A percentile compares a stretch with the other conserved stretches of the same genome.
Evolutionary conservation across 23 tunicate species (phyloP).

Genomic region (Halocynthia aurantium): DNA sequence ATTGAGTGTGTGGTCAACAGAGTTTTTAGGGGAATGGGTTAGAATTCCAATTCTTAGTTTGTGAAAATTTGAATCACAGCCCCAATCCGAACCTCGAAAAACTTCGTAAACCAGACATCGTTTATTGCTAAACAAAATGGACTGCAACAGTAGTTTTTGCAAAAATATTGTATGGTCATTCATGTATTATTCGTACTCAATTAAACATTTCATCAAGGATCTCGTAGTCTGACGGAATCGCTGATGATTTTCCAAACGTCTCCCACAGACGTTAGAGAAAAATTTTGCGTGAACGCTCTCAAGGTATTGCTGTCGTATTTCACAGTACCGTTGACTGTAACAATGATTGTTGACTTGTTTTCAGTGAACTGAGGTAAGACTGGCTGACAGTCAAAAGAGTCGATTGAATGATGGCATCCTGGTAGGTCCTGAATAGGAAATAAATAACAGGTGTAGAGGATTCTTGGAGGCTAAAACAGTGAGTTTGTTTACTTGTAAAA

Average conservation of each 20-base stretch:
- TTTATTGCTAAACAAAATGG: too few species aligned
- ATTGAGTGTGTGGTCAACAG: too few species aligned
- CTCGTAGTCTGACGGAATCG: constrained; percentile 53
- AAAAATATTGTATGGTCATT: too few species aligned
- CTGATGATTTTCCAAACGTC: constrained; percentile 76
- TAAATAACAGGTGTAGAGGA: background rate
- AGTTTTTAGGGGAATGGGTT: too few species aligned
- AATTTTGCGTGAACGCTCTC: constrained; percentile 68
- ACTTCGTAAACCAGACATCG: too few species aligned
- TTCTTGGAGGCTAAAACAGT: background rate
- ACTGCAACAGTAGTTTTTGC: too few species aligned
- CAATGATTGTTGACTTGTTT: constrained; percentile 55
- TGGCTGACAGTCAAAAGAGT: constrained; percentile 85
- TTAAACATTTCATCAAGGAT: constrained; percentile 22
- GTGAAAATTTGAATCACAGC: too few species aligned
- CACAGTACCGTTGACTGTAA: constrained; percentile 74
- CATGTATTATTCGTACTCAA: too few species aligned
- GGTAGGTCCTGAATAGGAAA: constrained; percentile 64
- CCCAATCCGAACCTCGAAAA: too few species aligned
- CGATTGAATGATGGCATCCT: constrained; percentile 49
- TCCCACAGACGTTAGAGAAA: constrained; percentile 50
- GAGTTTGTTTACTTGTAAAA: constrained; percentile 37
- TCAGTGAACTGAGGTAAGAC: constrained; percentile 55
- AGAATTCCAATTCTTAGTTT: too few species aligned
- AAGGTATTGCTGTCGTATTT: constrained; percentile 74